Evolutionary conservation across 2,888 invertebrate genomes (phyloP), one percentile per base, ranked within the genome.

Genomic region (Yponomeuta malinellus): DNA sequence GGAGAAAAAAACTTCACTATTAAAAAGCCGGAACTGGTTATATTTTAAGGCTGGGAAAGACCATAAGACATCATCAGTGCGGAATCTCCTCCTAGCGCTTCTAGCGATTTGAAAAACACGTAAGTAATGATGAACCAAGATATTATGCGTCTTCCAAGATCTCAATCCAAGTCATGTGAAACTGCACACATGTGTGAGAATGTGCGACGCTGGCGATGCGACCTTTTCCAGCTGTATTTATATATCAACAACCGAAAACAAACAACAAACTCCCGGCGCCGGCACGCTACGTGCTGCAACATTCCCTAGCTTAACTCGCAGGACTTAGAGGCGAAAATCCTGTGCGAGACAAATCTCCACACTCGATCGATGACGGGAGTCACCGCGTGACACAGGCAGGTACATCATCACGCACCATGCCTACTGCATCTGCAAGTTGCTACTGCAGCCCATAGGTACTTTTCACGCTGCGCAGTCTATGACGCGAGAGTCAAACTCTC

Each of bases 201-300:
- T 43, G 43, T 43, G 10, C 48, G 4, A 15, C 29, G 15, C 67
- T 37, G 8, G 52, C 64, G 65, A 29, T 65, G 64, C 65, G 71
- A 71, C 71, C 71, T 71, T 71, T 89, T 89, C 90, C 88, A 86
- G 83, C 83, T 81, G 83, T 89, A 89, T 90, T 90, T 90, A 90
- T 89, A 89, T 82, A 83, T 85, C 84, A 86, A 86, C 88, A 86
- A 78, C 80, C 84, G 84, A 89, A 90, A 91, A 90, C 86, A 91
- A 90, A 89, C 89, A 89, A 88, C 83, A 43, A 59, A 43, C 52
- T 31, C n/a, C 31, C 48, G 48, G 33, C 52, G 52, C 31, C 68
- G 52, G 23, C 12, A 52, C 68, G 68, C 68, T 65, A 29, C 64
- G 10, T 12, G 65, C 65, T 12, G 12, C 65, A 3, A 33, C 12